Percentiles rank a stretch among this genome's conserved stretches.
Evolutionary conservation across 2,888 invertebrate species (phyloP).

Genomic region (Drosophila demipolita): DNA sequence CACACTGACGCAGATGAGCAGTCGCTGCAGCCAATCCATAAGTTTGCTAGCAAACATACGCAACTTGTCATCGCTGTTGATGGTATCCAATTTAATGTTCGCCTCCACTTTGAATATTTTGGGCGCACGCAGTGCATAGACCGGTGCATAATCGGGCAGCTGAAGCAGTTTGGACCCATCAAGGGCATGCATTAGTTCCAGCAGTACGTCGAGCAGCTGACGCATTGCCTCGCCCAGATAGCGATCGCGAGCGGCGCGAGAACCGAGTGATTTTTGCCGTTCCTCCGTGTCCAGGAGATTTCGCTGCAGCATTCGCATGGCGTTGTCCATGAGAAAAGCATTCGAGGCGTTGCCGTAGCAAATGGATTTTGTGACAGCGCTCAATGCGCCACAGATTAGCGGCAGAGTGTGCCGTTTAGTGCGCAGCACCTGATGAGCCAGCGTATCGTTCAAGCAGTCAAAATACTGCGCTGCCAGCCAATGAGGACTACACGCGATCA

Average conservation of each 20-base stretch:
- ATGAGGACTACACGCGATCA: slow-evolving; percentile 50
- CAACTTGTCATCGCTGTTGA: slow-evolving; percentile 1
- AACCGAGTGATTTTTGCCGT: slow-evolving; percentile 10
- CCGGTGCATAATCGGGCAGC: slow-evolving; percentile 7
- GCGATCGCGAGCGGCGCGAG: slow-evolving; percentile 17
- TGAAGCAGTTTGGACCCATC: neutral
- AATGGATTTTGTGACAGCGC: slow-evolving; percentile 45
- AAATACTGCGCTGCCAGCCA: slow-evolving; percentile 56
- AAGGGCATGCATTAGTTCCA: slow-evolving; percentile 8
- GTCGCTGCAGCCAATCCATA: slow-evolving; percentile 45
- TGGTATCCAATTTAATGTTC: neutral
- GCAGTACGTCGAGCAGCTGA: slow-evolving; percentile 24
- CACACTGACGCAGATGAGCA: slow-evolving; percentile 43
- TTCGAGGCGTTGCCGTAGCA: neutral
- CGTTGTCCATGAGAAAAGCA: slow-evolving; percentile 12
- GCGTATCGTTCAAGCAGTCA: slow-evolving; percentile 35
- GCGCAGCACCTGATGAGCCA: slow-evolving; percentile 12
- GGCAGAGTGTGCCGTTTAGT: slow-evolving; percentile 8
- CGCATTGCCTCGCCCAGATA: slow-evolving; percentile 56
- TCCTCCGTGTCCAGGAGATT: slow-evolving; percentile 41
- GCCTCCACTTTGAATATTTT: neutral
- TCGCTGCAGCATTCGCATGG: slow-evolving; percentile 45
- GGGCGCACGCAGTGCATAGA: slow-evolving; percentile 41
- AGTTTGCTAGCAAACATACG: slow-evolving; percentile 23
- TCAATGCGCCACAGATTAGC: slow-evolving; percentile 18